These are phyloP conservation scores for Rhamphomyia laevipes DNA, from an alignment of 2,888 invertebrate genomes.

Conservation along the genomic window DNA sequence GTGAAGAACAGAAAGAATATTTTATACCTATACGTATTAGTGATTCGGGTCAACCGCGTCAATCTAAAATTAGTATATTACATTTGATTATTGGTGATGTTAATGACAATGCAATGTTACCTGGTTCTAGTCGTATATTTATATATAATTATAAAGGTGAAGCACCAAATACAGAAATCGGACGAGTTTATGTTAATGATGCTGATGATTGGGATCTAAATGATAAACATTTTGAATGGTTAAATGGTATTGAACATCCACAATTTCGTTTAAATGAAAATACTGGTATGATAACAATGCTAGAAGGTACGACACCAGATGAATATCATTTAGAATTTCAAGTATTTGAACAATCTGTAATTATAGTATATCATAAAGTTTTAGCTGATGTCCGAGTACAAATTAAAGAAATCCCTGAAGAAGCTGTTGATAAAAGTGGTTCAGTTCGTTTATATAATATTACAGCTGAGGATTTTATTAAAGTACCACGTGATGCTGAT, in stretches of 20 bases:
- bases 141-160: slow-evolving; percentile 90
- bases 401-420: slow-evolving; percentile 78
- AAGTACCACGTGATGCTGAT: slow-evolving; percentile 30
- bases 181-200: slow-evolving; percentile 79
- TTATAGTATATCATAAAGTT: slow-evolving; percentile 55
- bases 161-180: slow-evolving; percentile 71
- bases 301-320: slow-evolving; percentile 59
- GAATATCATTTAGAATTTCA: slow-evolving; percentile 63
- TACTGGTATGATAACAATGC: slow-evolving; percentile 83
- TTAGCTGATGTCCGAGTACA: slow-evolving; percentile 77
- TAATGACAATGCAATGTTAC: slow-evolving; percentile 84
- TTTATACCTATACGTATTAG: slow-evolving; percentile 79
- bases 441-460: slow-evolving; percentile 74
- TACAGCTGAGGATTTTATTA: slow-evolving; percentile 77
- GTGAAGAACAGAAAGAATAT: slow-evolving; percentile 79
- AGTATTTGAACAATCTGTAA: slow-evolving; percentile 53
- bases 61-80: slow-evolving; percentile 71
- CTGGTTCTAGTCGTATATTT: slow-evolving; percentile 81
- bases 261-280: slow-evolving; percentile 62
- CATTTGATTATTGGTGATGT: slow-evolving; percentile 87
- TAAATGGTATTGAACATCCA: slow-evolving; percentile 39
- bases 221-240: slow-evolving; percentile 79
- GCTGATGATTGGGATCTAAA: slow-evolving; percentile 93
- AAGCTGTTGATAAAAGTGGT: slow-evolving; percentile 85
- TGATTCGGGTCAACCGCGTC: slow-evolving; percentile 64